Evolutionary conservation across 2,888 invertebrate genomes (phyloP).

Genomic region (Lymantria dispar): DNA sequence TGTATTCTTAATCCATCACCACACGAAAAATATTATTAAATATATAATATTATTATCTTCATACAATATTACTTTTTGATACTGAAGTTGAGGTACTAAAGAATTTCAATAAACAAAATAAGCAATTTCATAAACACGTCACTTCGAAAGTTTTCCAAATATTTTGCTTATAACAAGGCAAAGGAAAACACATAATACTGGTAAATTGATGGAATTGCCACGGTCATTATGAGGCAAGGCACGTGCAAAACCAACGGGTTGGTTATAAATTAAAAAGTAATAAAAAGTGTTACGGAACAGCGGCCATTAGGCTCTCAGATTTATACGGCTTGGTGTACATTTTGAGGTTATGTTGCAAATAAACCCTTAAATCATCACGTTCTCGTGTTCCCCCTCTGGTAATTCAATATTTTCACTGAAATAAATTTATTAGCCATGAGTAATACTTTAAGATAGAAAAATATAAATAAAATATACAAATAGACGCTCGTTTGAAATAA

Average conservation of each 20-base stretch:
- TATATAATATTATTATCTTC: no score
- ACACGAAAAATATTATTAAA: no score
- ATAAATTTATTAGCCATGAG: neutral
- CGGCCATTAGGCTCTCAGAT: slow-evolving; percentile 17
- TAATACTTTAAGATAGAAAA: no score
- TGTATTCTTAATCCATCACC: no score
- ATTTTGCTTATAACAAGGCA: neutral
- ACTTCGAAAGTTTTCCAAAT: neutral
- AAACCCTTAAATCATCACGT: slow-evolving; percentile 14
- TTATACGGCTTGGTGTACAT: slow-evolving; percentile 12
- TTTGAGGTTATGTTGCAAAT: slow-evolving; percentile 15
- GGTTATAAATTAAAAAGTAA: slow-evolving; percentile 25
- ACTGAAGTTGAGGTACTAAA: no score
- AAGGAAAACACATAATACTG: neutral
- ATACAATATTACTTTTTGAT: no score
- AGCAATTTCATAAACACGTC: neutral
- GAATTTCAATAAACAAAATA: no score
- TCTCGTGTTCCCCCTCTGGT: slow-evolving; percentile 1
- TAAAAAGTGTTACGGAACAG: slow-evolving; percentile 18
- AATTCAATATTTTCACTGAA: neutral
- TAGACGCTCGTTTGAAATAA: no score
- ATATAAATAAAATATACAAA: no score
- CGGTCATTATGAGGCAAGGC: slow-evolving; percentile 2
- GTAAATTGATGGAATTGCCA: neutral
- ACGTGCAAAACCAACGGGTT: slow-evolving; percentile 10